Evolutionary conservation across 2,797 vertebrate genomes (phyloP), one percentile per base, ranked within the genome.

Genomic region (Hoplostethus atlanticus): DNA sequence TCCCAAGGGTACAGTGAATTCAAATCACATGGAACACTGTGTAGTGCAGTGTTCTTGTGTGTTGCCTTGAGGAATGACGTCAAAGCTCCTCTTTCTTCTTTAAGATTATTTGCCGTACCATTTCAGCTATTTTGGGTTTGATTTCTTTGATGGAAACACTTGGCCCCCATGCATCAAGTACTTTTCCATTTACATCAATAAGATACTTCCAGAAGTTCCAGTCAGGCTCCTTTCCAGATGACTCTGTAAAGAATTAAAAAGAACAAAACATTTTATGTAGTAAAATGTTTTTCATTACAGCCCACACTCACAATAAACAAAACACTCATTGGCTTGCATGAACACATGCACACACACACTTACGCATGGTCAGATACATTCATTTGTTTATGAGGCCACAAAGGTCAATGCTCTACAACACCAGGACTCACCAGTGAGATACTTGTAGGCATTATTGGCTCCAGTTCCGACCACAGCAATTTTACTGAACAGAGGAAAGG

Each of bases 181-280:
- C 97, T 63, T 96, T 95, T 4, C 98, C 98, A n/a, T 96, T 93
- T 0, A 96, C 93, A 40, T 95, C 95, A 9, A 99, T 90, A 0
- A 99, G 93, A 78, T 96, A 99, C 87, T 99, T 99, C 97, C 97
- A 99, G 92, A 99, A 99, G 81, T 99, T 99, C 98, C 98, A 99
- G 80, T 96, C 95, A 21, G 98, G 98, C 80, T 98, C 97, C 81
- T 97, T 95, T 67, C 95, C 95, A 60, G 96, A 96, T 6, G 93
- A 90, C 17, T 96, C 98, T 99, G 89, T 11, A 46, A 50, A 55
- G n/a, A 28, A 68, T 1, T 28, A 74, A 15, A 6, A 44, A 46
- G 17, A 50, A 63, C 31, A 56, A 54, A 3, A 57, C 12, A 44
- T 5, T 25, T 34, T 34, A 51, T 52, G 8, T 52, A 50, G 44